phyloP scores from a whole-genome alignment of 2,888 invertebrate genomes.

The Nasonovia ribisnigri region DNA sequence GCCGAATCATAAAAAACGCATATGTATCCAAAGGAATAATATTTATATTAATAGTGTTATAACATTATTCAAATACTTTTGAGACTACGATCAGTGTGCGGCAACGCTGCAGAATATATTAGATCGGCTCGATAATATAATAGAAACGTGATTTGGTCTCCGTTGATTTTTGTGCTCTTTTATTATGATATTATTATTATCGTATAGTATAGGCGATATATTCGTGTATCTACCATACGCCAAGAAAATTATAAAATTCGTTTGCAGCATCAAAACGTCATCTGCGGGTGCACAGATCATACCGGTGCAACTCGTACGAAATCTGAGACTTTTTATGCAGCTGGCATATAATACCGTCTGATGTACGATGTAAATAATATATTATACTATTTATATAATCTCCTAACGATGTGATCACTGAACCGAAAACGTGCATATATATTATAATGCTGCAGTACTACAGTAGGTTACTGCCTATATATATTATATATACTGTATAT shows the following conservation, averaged over 20 bases:
- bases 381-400: neutral
- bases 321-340: neutral
- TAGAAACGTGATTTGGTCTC: neutral
- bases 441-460: neutral
- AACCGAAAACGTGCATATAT: neutral
- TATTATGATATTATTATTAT: neutral
- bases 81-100: neutral
- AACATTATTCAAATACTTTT: neutral
- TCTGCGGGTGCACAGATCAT: neutral
- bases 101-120: neutral
- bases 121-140: neutral
- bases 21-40: neutral
- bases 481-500: no score
- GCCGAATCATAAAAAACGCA: neutral
- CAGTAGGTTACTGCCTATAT: neutral
- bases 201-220: neutral
- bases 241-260: neutral
- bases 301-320: neutral
- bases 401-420: neutral
- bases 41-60: neutral
- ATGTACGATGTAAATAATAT: neutral
- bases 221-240: neutral
- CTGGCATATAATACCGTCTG: neutral
- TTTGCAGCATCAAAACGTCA: neutral
- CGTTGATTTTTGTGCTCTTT: neutral